phyloP scores from a whole-genome alignment of 2,888 invertebrate species.

The Oxycera nigricornis region DNA sequence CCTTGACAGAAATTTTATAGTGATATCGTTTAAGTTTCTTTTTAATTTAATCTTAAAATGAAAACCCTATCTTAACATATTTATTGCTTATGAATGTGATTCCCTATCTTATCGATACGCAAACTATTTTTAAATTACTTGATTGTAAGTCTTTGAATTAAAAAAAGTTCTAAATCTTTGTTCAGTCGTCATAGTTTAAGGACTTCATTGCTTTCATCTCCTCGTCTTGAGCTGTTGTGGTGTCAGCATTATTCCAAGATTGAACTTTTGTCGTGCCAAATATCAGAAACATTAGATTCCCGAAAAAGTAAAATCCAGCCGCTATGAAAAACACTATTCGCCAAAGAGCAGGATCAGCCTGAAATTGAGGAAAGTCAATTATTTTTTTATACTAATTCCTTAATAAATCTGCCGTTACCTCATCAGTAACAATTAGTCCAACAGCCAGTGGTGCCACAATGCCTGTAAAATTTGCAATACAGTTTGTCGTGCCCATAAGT shows the following conservation, averaged over 20 bases:
- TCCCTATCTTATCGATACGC: too few species aligned
- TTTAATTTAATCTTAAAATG: background rate
- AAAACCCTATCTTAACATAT: too few species aligned
- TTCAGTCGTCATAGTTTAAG: background rate
- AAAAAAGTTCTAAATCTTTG: background rate
- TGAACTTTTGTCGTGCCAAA: conserved; percentile 66
- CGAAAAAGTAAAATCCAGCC: conserved; percentile 64
- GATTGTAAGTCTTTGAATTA: background rate
- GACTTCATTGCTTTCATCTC: background rate
- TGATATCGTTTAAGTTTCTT: too few species aligned
- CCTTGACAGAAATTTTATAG: too few species aligned
- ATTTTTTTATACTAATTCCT: background rate
- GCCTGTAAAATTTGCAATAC: conserved; percentile 78
- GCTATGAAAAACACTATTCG: conserved; percentile 66
- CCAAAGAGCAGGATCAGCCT: conserved; percentile 63
- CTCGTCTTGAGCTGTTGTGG: background rate
- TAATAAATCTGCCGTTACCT: conserved; percentile 68
- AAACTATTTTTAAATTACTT: too few species aligned
- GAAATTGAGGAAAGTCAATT: background rate
- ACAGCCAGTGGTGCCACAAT: conserved; percentile 80
- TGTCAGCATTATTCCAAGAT: conserved; percentile 63
- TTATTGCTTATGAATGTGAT: too few species aligned
- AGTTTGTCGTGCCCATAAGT: conserved; percentile 86
- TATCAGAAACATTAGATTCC: conserved; percentile 65
- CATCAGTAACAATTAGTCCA: conserved; percentile 72